Evolutionary conservation across 1,140 invertebrate genomes (phyloP).

Genomic region (Drosophila athabasca): DNA sequence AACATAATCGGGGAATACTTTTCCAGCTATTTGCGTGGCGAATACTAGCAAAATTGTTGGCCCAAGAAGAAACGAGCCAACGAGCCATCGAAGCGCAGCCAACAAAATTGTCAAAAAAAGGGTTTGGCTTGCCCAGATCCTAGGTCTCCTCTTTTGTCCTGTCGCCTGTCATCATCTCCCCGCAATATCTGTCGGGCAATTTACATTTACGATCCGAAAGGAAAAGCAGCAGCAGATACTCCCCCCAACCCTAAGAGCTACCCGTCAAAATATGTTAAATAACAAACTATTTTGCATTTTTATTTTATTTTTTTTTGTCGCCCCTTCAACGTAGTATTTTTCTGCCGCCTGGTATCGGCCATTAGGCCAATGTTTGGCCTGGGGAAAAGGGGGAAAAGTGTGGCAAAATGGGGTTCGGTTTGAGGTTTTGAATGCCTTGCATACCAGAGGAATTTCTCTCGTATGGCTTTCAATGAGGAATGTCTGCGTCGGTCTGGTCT

Average conservation of each 20-base stretch:
- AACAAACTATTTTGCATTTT: conserved; percentile 81
- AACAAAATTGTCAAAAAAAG: conserved; percentile 73
- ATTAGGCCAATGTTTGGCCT: conserved; percentile 54
- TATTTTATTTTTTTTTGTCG: conserved; percentile 52
- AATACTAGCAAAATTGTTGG: conserved; percentile 58
- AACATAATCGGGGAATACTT: conserved; percentile 63
- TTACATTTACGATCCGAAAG: conserved; percentile 62
- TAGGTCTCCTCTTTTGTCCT: conserved; percentile 16
- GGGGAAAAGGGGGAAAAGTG: too few relatives aligned
- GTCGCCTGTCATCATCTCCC: conserved; percentile 63
- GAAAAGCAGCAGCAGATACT: conserved; percentile 8
- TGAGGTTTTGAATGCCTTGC: conserved; percentile 57
- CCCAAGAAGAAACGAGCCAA: conserved; percentile 33
- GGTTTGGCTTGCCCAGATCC: conserved; percentile 8
- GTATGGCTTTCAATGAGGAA: conserved; percentile 60
- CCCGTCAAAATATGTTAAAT: conserved; percentile 79
- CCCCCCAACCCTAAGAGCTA: conserved; percentile 1
- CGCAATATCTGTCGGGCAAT: conserved; percentile 58
- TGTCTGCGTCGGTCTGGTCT: conserved; percentile 25
- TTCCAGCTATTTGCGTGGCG: conserved; percentile 71
- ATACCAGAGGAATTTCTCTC: conserved; percentile 50
- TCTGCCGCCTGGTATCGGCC: conserved; percentile 5
- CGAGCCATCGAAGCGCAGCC: conserved; percentile 51
- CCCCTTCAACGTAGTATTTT: conserved; percentile 16
- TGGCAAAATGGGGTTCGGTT: background rate